Percentiles rank a stretch among this genome's conserved stretches.
phyloP scores from a whole-genome alignment of 2,113 vertebrate genomes.

The Carassius auratus region DNA sequence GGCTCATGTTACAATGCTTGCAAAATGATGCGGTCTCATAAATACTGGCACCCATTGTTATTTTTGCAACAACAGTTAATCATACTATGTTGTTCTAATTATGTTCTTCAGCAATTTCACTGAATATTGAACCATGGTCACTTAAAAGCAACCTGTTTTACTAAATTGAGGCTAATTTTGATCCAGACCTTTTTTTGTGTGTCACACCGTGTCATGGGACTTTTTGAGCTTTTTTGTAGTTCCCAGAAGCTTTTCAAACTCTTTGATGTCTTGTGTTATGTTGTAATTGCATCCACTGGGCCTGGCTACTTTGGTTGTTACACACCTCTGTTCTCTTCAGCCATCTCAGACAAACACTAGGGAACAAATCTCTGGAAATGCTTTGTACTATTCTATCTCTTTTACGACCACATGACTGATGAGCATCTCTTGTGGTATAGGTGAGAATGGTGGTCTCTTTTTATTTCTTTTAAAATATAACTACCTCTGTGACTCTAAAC shows the following conservation, averaged over 20 bases:
- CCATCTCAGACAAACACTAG: not conserved
- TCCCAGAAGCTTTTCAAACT: conserved; percentile 33
- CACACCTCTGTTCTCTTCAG: not conserved
- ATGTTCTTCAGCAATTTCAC: not conserved
- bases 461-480: conserved; percentile 3
- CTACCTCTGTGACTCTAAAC: conserved; percentile 5
- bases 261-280: conserved; percentile 49
- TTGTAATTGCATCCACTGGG: conserved; percentile 58
- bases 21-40: conserved; percentile 30
- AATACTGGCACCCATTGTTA: conserved; percentile 20
- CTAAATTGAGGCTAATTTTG: conserved; percentile 12
- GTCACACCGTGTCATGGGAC: conserved; percentile 17
- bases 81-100: not conserved
- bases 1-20: conserved; percentile 40
- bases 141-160: not conserved
- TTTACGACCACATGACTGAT: not conserved
- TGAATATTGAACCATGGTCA: conserved; percentile 15
- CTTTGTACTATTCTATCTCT: not conserved
- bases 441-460: not conserved
- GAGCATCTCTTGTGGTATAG: not conserved
- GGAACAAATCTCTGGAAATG: not conserved
- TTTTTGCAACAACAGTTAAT: conserved; percentile 26
- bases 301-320: conserved; percentile 38
- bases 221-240: not conserved
- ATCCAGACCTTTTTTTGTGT: conserved; percentile 24